These are phyloP conservation scores for Pygmarrhopalites habei DNA, from an alignment of 1,140 invertebrate genomes.

Conservation along the genomic window DNA sequence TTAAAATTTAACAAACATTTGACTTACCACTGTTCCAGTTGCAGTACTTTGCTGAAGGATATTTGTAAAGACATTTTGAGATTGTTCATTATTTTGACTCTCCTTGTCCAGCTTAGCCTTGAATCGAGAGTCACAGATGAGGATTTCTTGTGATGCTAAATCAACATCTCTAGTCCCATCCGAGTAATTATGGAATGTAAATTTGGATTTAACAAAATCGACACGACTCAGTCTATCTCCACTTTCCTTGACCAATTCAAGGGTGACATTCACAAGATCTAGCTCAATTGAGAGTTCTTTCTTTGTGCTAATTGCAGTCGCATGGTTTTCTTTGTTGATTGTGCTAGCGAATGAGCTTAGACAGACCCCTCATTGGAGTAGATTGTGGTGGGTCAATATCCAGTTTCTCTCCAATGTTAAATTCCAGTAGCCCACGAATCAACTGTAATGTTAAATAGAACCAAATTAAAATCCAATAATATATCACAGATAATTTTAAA, in stretches of 20 bases:
- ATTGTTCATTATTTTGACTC: not conserved
- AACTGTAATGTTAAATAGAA: constrained; percentile 49
- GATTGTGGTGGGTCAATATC: too few relatives aligned
- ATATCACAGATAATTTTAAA: too few relatives aligned
- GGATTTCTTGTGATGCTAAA: constrained; percentile 84
- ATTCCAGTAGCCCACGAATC: constrained; percentile 75
- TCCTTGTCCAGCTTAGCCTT: constrained; percentile 30
- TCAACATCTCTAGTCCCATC: constrained; percentile 86
- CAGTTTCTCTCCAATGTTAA: constrained; percentile 86
- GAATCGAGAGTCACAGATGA: constrained; percentile 66
- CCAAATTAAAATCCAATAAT: not conserved
- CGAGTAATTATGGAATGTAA: constrained; percentile 75
- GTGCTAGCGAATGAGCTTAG: too few relatives aligned
- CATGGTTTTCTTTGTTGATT: too few relatives aligned
- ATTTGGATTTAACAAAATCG: constrained; percentile 82
- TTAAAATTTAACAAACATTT: not conserved
- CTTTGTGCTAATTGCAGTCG: not conserved
- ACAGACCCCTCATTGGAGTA: too few relatives aligned
- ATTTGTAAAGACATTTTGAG: constrained; percentile 73
- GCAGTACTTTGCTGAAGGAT: constrained; percentile 62
- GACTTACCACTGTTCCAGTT: not conserved
- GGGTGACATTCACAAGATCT: constrained; percentile 78
- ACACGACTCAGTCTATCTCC: constrained; percentile 69
- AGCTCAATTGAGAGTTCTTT: constrained; percentile 57
- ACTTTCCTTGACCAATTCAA: constrained; percentile 55